Conservation (phyloP, 2,888 invertebrate species). For the Drosophila algonquin region DNA sequence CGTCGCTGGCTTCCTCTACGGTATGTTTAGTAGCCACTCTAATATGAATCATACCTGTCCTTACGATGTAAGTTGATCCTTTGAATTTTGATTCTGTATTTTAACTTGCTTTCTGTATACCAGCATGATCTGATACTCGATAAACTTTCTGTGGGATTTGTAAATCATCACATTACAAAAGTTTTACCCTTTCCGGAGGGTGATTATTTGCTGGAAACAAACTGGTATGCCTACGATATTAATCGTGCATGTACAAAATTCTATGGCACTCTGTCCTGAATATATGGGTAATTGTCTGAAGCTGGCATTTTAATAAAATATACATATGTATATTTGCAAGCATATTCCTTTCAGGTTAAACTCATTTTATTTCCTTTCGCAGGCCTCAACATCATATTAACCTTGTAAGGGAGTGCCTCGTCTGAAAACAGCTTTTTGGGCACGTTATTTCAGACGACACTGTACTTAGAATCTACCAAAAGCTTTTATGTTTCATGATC, state of each 20-base stretch:
- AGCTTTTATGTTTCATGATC: too few relatives aligned
- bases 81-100: background rate
- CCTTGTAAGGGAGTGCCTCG: background rate
- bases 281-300: too few relatives aligned
- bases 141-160: background rate
- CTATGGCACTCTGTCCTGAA: background rate
- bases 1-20: too few relatives aligned
- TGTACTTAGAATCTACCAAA: too few relatives aligned
- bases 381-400: conserved; percentile 23
- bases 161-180: background rate
- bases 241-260: background rate
- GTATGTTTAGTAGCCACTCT: background rate
- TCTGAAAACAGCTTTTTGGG: too few relatives aligned
- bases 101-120: background rate
- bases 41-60: conserved; percentile 31
- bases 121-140: conserved; percentile 21
- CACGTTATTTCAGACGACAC: too few relatives aligned
- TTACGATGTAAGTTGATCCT: conserved; percentile 6
- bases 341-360: too few relatives aligned
- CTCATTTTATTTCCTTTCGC: background rate
- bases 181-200: conserved; percentile 17
- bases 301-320: background rate
- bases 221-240: background rate
- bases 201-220: conserved; percentile 4
- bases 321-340: too few relatives aligned